Evolutionary conservation across 2,888 invertebrate genomes (phyloP).

Genomic region (Pseudococcus jackbeardsleyi): DNA sequence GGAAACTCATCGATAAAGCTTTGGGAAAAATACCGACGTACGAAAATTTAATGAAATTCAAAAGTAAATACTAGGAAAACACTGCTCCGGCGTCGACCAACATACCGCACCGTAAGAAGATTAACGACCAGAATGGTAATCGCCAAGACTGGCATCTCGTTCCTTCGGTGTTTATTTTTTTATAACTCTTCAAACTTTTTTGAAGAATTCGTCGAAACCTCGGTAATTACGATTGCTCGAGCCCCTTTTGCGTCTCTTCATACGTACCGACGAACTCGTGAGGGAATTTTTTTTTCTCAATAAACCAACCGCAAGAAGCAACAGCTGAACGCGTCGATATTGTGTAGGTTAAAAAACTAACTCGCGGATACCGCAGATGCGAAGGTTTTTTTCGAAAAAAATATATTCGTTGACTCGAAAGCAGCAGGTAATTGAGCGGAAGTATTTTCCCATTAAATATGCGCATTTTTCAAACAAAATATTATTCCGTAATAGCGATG

Average conservation of each 20-base stretch:
- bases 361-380: neutral
- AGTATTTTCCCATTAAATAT: conserved; percentile 8
- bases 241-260: neutral
- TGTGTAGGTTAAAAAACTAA: neutral
- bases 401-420: neutral
- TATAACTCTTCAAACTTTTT: conserved; percentile 33
- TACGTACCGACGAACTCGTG: neutral
- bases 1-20: conserved; percentile 26
- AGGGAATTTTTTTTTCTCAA: neutral
- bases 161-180: neutral
- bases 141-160: neutral
- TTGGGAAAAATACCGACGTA: neutral
- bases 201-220: conserved; percentile 25
- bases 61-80: conserved; percentile 34
- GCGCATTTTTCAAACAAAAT: neutral
- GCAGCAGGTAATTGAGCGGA: conserved; percentile 10
- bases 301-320: conserved; percentile 7
- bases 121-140: conserved; percentile 42
- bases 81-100: neutral
- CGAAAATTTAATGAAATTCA: conserved; percentile 44
- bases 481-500: neutral
- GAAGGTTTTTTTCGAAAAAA: neutral
- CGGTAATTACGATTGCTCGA: neutral
- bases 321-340: conserved; percentile 29
- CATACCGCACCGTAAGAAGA: conserved; percentile 21